Conservation (phyloP, 30 jellyfish, hydroid and myxozoan species). For the Hydractinia symbiolongicarpus region DNA sequence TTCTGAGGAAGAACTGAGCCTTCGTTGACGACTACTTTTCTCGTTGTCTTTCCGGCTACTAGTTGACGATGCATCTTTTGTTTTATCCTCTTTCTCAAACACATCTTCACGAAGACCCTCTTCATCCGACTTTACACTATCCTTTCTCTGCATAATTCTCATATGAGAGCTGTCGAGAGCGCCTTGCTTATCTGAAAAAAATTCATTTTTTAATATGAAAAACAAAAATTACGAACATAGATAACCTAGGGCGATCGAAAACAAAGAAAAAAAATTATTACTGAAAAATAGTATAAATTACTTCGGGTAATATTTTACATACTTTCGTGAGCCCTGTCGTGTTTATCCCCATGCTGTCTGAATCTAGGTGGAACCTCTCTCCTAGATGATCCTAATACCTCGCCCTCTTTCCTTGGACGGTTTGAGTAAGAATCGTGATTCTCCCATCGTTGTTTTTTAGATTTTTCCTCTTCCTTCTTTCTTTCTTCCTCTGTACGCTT, state of each 20-base stretch:
- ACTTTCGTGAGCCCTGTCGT: not conserved
- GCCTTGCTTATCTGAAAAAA: not conserved
- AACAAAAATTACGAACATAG: no score
- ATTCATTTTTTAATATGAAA: no score
- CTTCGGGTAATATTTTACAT: no score
- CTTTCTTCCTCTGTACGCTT: slow-evolving; percentile 40
- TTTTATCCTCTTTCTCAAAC: not conserved
- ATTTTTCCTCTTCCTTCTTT: slow-evolving; percentile 8
- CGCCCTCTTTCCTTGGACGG: slow-evolving; percentile 72
- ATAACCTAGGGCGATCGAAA: no score
- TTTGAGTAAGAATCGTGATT: not conserved
- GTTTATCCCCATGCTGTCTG: slow-evolving; percentile 32
- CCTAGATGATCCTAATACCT: slow-evolving; percentile 65
- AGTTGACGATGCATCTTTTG: slow-evolving; percentile 2
- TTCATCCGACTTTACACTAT: slow-evolving; percentile 78
- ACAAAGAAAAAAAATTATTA: no score
- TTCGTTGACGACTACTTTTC: not conserved
- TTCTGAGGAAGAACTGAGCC: slow-evolving; percentile 13
- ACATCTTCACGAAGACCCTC: slow-evolving; percentile 4
- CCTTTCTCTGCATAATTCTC: slow-evolving; percentile 70
- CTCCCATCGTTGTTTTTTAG: not conserved
- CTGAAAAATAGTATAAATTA: no score
- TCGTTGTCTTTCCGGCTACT: slow-evolving; percentile 10
- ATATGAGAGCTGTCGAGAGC: slow-evolving; percentile 11
- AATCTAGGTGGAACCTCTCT: slow-evolving; percentile 86